Conservation (phyloP, 1,140 invertebrate genomes). For the Melipona quadrifasciata region DNA sequence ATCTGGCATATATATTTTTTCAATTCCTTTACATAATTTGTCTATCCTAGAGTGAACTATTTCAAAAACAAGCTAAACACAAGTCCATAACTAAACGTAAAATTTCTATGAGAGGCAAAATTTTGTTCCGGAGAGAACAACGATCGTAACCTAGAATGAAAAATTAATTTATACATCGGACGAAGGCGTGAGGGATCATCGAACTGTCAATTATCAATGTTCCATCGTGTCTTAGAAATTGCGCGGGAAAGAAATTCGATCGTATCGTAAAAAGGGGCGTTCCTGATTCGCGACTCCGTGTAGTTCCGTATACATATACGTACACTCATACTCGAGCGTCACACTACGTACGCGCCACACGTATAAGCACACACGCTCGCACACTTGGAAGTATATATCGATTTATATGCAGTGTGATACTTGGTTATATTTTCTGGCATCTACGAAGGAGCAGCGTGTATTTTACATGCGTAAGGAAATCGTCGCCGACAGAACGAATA, state of each 20-base stretch:
- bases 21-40: not conserved
- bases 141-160: not conserved
- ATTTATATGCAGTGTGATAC: slow-evolving; percentile 59
- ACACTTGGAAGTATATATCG: slow-evolving; percentile 53
- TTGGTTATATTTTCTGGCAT: slow-evolving; percentile 33
- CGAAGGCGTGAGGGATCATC: not conserved
- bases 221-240: slow-evolving; percentile 48
- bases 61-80: not conserved
- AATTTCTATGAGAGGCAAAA: not conserved
- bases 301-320: not conserved
- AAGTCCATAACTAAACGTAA: not conserved
- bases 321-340: not conserved
- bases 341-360: not conserved
- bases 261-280: slow-evolving; percentile 66
- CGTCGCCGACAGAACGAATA: not conserved
- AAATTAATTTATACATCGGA: not conserved
- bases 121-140: not conserved
- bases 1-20: not conserved
- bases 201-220: slow-evolving; percentile 22
- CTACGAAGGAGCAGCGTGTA: not conserved
- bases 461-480: not conserved
- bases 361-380: not conserved
- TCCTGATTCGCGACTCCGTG: slow-evolving; percentile 32
- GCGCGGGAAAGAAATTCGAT: slow-evolving; percentile 68
- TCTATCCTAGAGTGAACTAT: not conserved